phyloP scores from a whole-genome alignment of 2,888 invertebrate genomes.

The Hecatera dysodea region DNA sequence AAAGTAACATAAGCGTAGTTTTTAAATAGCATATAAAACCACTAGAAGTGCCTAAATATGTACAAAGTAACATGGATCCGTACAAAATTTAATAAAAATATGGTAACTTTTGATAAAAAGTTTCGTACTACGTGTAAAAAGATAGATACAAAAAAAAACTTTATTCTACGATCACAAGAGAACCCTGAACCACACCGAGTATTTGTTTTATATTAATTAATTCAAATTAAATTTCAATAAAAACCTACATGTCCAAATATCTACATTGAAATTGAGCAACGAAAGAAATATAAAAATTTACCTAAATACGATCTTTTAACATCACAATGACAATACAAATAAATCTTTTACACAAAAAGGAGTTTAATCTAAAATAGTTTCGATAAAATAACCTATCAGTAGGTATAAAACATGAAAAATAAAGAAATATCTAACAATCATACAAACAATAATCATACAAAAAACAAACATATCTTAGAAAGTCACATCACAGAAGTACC shows the following conservation, averaged over 20 bases:
- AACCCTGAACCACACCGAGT: conserved; percentile 49
- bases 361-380: conserved; percentile 10
- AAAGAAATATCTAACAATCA: neutral
- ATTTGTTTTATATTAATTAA: conserved; percentile 25
- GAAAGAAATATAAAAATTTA: conserved; percentile 9
- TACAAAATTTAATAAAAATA: conserved; percentile 33
- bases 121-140: conserved; percentile 25
- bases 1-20: conserved; percentile 30
- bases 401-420: neutral
- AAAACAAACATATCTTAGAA: conserved; percentile 19
- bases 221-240: conserved; percentile 25
- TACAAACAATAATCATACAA: conserved; percentile 9
- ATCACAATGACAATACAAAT: conserved; percentile 10
- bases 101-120: conserved; percentile 53
- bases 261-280: conserved; percentile 55
- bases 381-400: conserved; percentile 13
- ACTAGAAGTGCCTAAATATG: conserved; percentile 48
- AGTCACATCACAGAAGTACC: conserved; percentile 5
- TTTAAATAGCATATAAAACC: conserved; percentile 32
- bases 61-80: conserved; percentile 49
- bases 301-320: conserved; percentile 18
- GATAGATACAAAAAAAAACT: neutral
- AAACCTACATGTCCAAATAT: conserved; percentile 23
- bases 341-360: neutral
- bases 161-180: conserved; percentile 52